Conservation (phyloP, 2,797 vertebrate species). For the Chaenodraco wilsoni region DNA sequence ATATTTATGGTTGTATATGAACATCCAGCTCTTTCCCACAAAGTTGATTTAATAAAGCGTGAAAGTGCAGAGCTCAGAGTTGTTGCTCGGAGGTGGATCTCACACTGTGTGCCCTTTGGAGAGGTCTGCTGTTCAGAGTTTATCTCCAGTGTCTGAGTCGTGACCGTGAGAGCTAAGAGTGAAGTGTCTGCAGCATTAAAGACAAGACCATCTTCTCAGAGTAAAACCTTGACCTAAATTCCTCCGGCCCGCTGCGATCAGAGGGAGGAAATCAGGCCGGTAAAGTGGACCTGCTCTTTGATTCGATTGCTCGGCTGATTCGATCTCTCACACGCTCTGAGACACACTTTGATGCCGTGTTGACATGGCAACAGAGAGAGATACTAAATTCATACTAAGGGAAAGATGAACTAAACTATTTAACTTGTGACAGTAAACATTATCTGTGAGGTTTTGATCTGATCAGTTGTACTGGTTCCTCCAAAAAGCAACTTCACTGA, state of each 20-base stretch:
- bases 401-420: background rate
- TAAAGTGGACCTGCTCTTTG: slow-evolving; percentile 50
- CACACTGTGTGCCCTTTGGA: slow-evolving; percentile 11
- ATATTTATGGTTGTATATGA: background rate
- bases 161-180: slow-evolving; percentile 26
- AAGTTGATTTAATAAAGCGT: background rate
- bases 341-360: slow-evolving; percentile 30
- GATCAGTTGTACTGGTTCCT: background rate
- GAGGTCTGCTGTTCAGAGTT: slow-evolving; percentile 34
- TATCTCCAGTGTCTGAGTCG: slow-evolving; percentile 40
- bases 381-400: background rate
- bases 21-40: background rate
- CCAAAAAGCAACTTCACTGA: background rate
- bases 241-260: slow-evolving; percentile 41
- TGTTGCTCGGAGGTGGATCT: slow-evolving; percentile 5
- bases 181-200: slow-evolving; percentile 49
- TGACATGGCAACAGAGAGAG: background rate
- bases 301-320: slow-evolving; percentile 68
- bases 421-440: background rate
- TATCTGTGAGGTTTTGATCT: background rate
- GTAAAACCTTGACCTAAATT: slow-evolving; percentile 62
- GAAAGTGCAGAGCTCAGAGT: slow-evolving; percentile 2
- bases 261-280: slow-evolving; percentile 45
- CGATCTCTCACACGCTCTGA: slow-evolving; percentile 40
- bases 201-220: slow-evolving; percentile 64